Conservation (phyloP, 2,113 vertebrate genomes). For the Bambusicola thoracicus region DNA sequence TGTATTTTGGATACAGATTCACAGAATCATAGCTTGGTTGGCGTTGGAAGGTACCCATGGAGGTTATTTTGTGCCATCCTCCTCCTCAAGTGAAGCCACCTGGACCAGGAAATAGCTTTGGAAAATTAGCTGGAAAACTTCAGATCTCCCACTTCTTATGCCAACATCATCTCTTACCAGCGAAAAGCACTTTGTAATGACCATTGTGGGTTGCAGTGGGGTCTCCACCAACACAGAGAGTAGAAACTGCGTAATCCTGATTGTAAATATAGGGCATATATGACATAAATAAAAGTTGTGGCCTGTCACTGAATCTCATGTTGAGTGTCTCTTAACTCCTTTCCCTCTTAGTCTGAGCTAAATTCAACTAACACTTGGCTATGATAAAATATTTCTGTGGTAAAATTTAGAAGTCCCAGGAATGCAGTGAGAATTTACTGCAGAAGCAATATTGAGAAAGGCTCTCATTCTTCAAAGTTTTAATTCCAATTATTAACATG, state of each 20-base stretch:
- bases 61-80: not conserved
- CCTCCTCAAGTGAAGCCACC: not conserved
- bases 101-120: not conserved
- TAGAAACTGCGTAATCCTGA: not conserved
- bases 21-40: not conserved
- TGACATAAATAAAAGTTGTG: not conserved
- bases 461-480: not conserved
- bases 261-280: not conserved
- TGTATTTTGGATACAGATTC: not conserved
- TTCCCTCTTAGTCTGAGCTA: not conserved
- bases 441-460: not conserved
- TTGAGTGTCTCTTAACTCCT: not conserved
- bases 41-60: not conserved
- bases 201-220: not conserved
- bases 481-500: not conserved
- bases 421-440: not conserved
- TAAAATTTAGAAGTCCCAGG: not conserved
- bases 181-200: rapidly evolving
- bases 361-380: not conserved
- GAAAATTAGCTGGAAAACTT: not conserved
- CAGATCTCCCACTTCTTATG: not conserved
- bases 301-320: not conserved
- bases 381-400: not conserved
- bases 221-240: not conserved
- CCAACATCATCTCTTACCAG: not conserved